A percentile compares a stretch with the other conserved stretches of the same genome.
phyloP scores from a whole-genome alignment of 1,140 invertebrate genomes.

The Habropoda laboriosa region DNA sequence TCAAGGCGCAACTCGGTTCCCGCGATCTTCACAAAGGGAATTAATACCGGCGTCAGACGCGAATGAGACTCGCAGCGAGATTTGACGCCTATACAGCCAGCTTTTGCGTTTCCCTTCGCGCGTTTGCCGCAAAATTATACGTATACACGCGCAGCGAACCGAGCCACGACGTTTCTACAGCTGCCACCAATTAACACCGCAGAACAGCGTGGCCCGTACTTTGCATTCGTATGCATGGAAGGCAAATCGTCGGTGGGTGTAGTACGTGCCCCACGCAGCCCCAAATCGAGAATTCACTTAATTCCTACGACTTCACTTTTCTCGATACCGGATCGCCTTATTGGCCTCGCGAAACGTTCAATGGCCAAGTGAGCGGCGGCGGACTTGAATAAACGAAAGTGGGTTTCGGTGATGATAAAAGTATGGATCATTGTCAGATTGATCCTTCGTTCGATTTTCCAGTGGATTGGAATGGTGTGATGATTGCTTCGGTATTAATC shows the following conservation, averaged over 20 bases:
- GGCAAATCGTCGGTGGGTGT: constrained; percentile 43
- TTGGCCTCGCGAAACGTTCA: not conserved
- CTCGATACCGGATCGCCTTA: not conserved
- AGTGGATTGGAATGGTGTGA: no score
- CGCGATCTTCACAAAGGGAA: constrained; percentile 48
- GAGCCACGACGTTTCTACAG: constrained; percentile 42
- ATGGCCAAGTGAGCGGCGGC: not conserved
- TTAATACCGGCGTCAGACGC: constrained; percentile 38
- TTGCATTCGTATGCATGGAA: constrained; percentile 62
- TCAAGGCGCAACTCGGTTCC: not conserved
- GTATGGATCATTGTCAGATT: no score
- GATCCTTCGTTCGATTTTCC: no score
- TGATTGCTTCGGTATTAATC: no score
- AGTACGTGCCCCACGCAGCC: constrained; percentile 52
- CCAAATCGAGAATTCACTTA: not conserved
- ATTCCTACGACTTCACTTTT: not conserved
- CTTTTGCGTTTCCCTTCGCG: constrained; percentile 37
- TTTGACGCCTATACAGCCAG: constrained; percentile 31
- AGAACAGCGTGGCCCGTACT: constrained; percentile 27
- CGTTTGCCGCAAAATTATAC: constrained; percentile 47
- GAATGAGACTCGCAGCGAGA: constrained; percentile 26
- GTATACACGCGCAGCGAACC: constrained; percentile 24
- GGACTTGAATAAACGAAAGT: not conserved
- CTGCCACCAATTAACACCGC: constrained; percentile 54
- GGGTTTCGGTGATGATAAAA: no score